Evolutionary conservation across 2,797 vertebrate species (phyloP), one percentile per base, ranked within the genome.

Genomic region (Galaxias olidus): DNA sequence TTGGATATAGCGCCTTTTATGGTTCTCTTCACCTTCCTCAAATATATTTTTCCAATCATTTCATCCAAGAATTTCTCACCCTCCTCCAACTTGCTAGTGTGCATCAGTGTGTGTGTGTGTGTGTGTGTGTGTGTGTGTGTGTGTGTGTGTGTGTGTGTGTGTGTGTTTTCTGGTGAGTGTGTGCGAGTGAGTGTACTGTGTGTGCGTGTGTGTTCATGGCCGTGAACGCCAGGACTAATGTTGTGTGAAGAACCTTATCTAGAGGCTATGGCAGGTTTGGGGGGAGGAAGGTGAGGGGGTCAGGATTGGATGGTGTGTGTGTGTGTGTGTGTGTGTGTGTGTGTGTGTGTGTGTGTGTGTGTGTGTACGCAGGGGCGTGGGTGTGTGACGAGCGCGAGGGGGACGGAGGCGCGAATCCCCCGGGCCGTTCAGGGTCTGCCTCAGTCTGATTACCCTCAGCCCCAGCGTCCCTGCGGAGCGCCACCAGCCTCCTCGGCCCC

Each of bases 401-500:
- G 86, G 84, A 84, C 80, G 65, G 54, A 66, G 51, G 74, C 48
- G 68, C 73, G 77, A 86, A 75, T 89, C 82, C 90, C 86, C 66
- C n/a, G 83, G 86, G 90, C 86, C 41, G 79, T 80, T 69, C 78
- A 86, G 81, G 87, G 86, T 88, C 88, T 88, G 87, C 90, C 86
- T 86, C 79, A 69, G 82, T 90, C 89, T 92, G 91, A 93, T 93
- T 93, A 91, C 89, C 89, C 91, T 62, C 48, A 79, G 84, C 84
- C 86, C 78, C 76, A 72, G 9, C 63, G 76, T 90, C 89, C 90
- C 90, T 1, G 67, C 73, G 86, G 91, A 91, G 30, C 30, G 30
- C 86, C 59, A n/a, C 74, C 76, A 68, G 88, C 81, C 84, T 77
- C 86, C 91, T 91, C 87, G 71, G 78, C 84, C 88, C 82, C 84